phyloP scores from a whole-genome alignment of 2,113 vertebrate genomes.

The Fukomys damarensis region DNA sequence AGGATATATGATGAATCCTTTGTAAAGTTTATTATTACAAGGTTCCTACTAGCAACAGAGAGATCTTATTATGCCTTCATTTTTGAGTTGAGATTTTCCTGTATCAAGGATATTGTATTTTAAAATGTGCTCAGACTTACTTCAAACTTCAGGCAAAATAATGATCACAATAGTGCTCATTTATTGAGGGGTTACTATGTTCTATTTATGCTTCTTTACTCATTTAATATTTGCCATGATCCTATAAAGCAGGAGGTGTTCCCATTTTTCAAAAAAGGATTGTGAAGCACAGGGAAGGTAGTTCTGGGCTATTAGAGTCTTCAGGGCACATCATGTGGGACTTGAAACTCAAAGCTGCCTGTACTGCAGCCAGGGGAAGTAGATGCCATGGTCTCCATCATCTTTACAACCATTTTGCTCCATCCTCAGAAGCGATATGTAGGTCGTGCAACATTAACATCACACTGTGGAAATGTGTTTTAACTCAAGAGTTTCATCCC shows the following conservation, averaged over 20 bases:
- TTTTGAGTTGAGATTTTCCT: conserved; percentile 25
- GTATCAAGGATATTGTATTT: background rate
- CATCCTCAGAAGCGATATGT: background rate
- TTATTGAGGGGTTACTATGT: background rate
- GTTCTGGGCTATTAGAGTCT: fast-evolving
- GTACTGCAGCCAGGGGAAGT: fast-evolving
- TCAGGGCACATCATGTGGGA: fast-evolving
- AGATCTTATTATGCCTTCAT: conserved; percentile 53
- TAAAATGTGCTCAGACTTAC: background rate
- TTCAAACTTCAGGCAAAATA: background rate
- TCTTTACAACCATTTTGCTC: fast-evolving
- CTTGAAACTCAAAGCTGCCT: fast-evolving
- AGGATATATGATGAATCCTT: conserved; percentile 47
- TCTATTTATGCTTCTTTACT: background rate
- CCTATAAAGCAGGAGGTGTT: fast-evolving
- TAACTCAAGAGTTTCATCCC: fast-evolving
- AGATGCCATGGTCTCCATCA: fast-evolving
- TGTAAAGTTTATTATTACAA: conserved; percentile 49
- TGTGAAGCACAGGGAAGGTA: background rate
- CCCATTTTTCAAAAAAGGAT: background rate
- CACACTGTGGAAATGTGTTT: background rate
- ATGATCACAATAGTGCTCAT: background rate
- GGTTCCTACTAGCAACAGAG: conserved; percentile 7
- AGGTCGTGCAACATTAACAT: too few relatives aligned
- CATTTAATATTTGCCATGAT: background rate